A percentile compares a stretch with the other conserved stretches of the same genome.
Evolutionary conservation across 2,113 vertebrate species (phyloP).

Genomic region (Alces alces): DNA sequence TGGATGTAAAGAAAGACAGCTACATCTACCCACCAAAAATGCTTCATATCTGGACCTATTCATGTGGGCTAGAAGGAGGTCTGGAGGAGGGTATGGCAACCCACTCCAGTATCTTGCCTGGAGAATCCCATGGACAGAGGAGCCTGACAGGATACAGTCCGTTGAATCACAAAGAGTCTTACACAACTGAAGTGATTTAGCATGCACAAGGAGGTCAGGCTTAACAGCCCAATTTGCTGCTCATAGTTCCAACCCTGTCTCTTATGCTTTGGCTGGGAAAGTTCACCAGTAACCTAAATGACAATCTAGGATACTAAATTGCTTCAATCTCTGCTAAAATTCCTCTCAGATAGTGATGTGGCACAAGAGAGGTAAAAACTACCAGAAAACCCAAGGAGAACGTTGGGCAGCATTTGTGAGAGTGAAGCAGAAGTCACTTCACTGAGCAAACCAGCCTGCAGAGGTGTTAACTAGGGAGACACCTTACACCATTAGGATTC

Average conservation of each 20-base stretch:
- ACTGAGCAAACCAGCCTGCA: not conserved
- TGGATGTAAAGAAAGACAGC: not conserved
- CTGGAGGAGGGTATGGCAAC: not conserved
- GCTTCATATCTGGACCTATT: not conserved
- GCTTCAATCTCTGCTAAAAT: not conserved
- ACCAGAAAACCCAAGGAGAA: not conserved
- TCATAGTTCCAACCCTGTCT: not conserved
- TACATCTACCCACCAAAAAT: not conserved
- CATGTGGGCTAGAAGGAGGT: not conserved
- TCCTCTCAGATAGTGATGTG: not conserved
- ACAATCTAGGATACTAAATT: not conserved
- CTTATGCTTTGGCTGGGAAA: not conserved
- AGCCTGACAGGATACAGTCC: fast-evolving
- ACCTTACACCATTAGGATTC: not conserved
- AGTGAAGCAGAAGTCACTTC: not conserved
- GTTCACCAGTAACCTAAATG: not conserved
- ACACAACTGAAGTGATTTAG: not conserved
- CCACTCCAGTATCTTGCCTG: not conserved
- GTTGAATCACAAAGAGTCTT: not conserved
- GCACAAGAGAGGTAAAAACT: not conserved
- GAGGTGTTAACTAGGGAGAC: not conserved
- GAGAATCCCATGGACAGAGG: not conserved
- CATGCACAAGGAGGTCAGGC: not conserved
- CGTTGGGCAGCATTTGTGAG: not conserved
- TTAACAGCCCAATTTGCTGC: not conserved